Evolutionary conservation across 2,797 vertebrate genomes (phyloP).

Genomic region (Pangasius macronema): DNA sequence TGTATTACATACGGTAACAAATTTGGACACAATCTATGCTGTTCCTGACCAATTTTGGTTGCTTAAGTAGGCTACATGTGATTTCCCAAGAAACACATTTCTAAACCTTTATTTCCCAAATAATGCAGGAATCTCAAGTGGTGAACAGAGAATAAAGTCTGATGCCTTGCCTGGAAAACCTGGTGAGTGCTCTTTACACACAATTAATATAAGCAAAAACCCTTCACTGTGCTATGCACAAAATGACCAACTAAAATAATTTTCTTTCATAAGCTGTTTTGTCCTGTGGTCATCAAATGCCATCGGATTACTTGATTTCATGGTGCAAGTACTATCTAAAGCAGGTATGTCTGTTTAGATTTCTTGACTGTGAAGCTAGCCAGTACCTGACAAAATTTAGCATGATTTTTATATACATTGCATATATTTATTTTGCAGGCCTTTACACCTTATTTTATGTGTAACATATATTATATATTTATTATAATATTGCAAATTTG

Average conservation of each 20-base stretch:
- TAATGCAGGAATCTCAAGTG: neutral
- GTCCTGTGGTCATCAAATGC: slow-evolving; percentile 42
- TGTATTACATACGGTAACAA: neutral
- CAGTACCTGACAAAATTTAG: neutral
- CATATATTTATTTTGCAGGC: neutral
- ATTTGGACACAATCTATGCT: neutral
- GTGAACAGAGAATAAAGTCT: neutral
- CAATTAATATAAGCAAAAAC: neutral
- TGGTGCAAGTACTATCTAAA: slow-evolving; percentile 43
- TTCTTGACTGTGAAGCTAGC: neutral
- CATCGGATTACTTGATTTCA: slow-evolving; percentile 46
- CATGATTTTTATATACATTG: neutral
- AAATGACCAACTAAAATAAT: neutral
- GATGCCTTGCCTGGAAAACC: neutral
- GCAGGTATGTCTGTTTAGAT: slow-evolving; percentile 35
- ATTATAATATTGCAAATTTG: neutral
- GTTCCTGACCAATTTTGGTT: neutral
- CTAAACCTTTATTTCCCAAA: neutral
- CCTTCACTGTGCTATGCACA: neutral
- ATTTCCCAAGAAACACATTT: neutral
- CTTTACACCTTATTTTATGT: neutral
- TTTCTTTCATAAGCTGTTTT: slow-evolving; percentile 24
- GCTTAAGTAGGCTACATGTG: neutral
- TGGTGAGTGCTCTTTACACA: neutral
- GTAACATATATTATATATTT: neutral